Evolutionary conservation across 2,113 vertebrate species (phyloP), one percentile per base, ranked within the genome.

Genomic region (Ascaphus truei): DNA sequence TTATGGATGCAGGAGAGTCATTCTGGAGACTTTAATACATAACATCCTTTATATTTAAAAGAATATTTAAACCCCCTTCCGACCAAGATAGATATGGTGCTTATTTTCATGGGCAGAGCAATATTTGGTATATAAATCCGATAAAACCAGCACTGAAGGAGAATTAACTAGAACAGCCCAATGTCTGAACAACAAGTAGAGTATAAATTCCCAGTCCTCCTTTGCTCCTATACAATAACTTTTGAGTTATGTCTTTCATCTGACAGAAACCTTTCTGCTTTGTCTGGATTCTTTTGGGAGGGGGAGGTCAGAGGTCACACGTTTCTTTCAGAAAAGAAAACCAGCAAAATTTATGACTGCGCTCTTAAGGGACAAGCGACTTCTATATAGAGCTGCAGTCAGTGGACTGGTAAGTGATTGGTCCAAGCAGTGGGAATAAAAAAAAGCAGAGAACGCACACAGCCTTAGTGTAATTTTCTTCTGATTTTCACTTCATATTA

Each of bases 291-390:
- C 66, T 75, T 76, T 57, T 68, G 56, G 71, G 72, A 81, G 45
- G 79, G 75, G 79, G 75, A 78, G 73, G 67, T 73, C 80, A 74
- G 27, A 61, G 55, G 71, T 72, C 63, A 50, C 45, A 29, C 62
- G 55, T 76, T 71, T 27, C 71, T 75, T 73, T 79, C 62, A 75
- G 76, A 59, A 69, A 76, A 71, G 52, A 66, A 59, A 73, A 76
- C 27, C 12, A 22, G 31, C 75, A 56, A 68, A 75, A 75, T 75
- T 77, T 64, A 10, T 75, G 72, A 34, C 0, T 0, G 10, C 69
- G 63, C 65, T 62, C 68, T 74, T 29, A 52, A 68, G n/a, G 63
- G 29, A 65, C 2, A 10, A 41, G 27, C 47, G 20, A 57, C 57
- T 78, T 18, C 36, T 41, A 7, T 43, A 27, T 27, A 13, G 13